Evolutionary conservation across 37 sponge, comb jelly and placozoan genomes (phyloP).

Genomic region (Eunapius fragilis): DNA sequence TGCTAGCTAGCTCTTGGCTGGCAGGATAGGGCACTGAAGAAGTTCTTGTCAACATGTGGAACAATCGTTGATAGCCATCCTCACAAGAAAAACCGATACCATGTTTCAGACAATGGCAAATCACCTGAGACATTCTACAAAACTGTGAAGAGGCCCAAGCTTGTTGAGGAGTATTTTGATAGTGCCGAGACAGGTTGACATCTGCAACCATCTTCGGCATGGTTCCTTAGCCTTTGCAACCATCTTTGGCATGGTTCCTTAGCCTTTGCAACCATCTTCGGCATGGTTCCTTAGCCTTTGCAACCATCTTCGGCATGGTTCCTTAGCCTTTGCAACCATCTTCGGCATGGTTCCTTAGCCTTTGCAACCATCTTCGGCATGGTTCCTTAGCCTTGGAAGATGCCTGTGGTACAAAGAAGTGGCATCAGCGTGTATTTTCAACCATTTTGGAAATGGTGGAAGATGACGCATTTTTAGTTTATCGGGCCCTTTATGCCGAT

Average conservation of each 20-base stretch:
- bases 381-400: not conserved
- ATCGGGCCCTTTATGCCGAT: not conserved
- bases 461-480: not conserved
- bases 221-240: not conserved
- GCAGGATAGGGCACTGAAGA: not conserved
- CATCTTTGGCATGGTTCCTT: not conserved
- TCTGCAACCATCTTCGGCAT: not conserved
- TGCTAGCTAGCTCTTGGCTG: not conserved
- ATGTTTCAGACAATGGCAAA: not conserved
- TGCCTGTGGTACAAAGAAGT: not conserved
- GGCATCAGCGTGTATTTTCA: not conserved
- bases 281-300: not conserved
- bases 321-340: conserved; percentile 2
- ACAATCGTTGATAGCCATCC: not conserved
- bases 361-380: not conserved
- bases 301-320: not conserved
- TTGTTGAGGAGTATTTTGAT: conserved; percentile 5
- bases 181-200: not conserved
- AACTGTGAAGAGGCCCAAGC: not conserved
- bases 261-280: too few species aligned
- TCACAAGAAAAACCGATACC: not conserved
- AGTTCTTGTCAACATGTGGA: not conserved
- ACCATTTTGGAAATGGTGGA: not conserved
- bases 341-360: too few species aligned
- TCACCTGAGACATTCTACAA: not conserved